Conservation (phyloP, 2,888 invertebrate species). For the Piscicola geometra region DNA sequence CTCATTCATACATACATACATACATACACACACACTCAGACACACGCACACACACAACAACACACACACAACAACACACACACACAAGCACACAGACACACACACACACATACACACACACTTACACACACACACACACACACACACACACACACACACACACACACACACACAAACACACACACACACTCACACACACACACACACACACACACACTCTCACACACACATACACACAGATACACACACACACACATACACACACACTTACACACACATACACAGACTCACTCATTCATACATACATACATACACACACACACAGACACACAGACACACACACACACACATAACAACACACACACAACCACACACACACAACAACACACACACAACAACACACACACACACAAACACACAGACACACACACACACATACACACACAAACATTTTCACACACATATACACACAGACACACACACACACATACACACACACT, state of each 20-base stretch:
- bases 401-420: conserved; percentile 14
- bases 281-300: not conserved
- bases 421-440: conserved; percentile 12
- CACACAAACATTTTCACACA: conserved; percentile 14
- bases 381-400: not conserved
- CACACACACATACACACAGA: no score
- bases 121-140: no score
- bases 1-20: no score
- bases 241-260: no score
- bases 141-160: no score
- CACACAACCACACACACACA: conserved; percentile 10
- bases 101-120: conserved; percentile 1
- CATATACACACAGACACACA: conserved; percentile 16
- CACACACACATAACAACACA: conserved; percentile 10
- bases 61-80: not conserved
- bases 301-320: conserved; percentile 15
- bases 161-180: no score
- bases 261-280: no score
- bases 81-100: not conserved
- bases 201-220: no score
- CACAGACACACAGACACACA: conserved; percentile 6
- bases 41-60: not conserved
- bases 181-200: no score
- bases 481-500: conserved; percentile 15
- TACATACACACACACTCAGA: not conserved